Evolutionary conservation across 1,140 invertebrate species (phyloP), one percentile per base, ranked within the genome.

Genomic region (Hylyphantes graminicola): DNA sequence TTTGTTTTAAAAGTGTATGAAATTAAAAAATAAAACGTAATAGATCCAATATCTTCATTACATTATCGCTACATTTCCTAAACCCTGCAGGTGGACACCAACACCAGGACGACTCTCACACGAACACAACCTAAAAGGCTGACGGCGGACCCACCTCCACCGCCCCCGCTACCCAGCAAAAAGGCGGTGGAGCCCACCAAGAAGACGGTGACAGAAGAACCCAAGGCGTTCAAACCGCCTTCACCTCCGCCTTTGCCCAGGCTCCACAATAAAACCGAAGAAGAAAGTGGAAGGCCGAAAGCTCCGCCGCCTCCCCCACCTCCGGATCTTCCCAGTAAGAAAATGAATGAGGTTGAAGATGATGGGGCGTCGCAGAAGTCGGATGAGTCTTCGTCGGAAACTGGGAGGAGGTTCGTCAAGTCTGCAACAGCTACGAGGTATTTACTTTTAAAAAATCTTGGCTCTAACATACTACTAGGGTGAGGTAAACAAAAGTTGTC

Each of bases 161-260:
- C 80, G 12, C 80, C 68, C 12, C 75, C 59, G 15, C 57, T 73
- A 55, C 76, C 82, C 8, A 10, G 12, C 6, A 85, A 85, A 70
- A 77, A 76, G 50, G 11, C 35, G 7, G 55, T 19, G 9, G 77
- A 82, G 35, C 35, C 35, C 2, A 35, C 35, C 35, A 35, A 35
- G 5, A 35, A 35, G 35, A 35, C 35, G 35, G 35, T 35, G 35
- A 5, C 17, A 3, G 77, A 82, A 65, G 86, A 72, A 50, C 72
- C 53, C 5, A 84, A 54, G 21, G 79, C 82, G 7, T 68, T 78
- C 5, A 86, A 83, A 9, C 93, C 92, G 2, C 92, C 93, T 1
- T 92, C 93, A 0, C 93, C 93, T 0, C 92, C 93, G 53, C 92
- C 92, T 4, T 92, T 92, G 0, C 91, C 70, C 91, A 5, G 63